Base-by-base conservation (phyloP, 2,797 vertebrate species). In the Gephyroberyx darwinii region DNA sequence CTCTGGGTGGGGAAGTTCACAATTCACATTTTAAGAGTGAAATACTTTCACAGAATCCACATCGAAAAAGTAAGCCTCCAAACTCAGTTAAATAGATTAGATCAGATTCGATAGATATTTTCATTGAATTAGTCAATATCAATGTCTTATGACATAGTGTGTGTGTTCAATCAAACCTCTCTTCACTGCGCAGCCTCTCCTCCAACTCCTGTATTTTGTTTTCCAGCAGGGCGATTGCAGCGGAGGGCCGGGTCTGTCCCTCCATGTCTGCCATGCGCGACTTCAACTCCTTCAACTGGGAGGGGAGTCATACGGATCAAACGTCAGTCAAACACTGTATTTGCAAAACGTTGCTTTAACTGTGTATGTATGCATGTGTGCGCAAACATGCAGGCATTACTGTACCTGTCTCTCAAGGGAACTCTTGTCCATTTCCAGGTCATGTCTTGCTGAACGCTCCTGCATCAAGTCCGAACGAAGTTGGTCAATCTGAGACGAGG, bases 361-460 rank as follows among this genome's bases (percentile, higher is more conserved):
- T 35, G 3, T 26, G n/a, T 30, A 0, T 35, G 12, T 4, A 19
- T 33, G 13, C 22, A 3, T 1, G 50, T 1, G 12, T 31, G 16
- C 22, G 14, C 0, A 2, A 12, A 5, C 10, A 10, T 12, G 10
- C 26, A 14, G 1, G 8, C 17, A 39, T 37, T 48, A 13, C 13
- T 19, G 12, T 64, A 97, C 97, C 95, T 98, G 97, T 93, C 96
- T 93, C 87, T 99, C 97, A 39, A 98, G 76, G 0, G 95, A 93
- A 52, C 95, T 94, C 81, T 98, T 98, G 86, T 98, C 96, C 56
- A 97, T 97, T 85, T 99, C 97, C 76, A 99, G 91, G 88, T 99
- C 96, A 41, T 99, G 96, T n/a, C 95, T 92, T 2, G 88, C 91
- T 0, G 96, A 94, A 0, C 97, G 94, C 59, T 99, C 97, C 78